Base-by-base conservation (phyloP, 2,797 vertebrate genomes). In the Fundulus diaphanus region DNA sequence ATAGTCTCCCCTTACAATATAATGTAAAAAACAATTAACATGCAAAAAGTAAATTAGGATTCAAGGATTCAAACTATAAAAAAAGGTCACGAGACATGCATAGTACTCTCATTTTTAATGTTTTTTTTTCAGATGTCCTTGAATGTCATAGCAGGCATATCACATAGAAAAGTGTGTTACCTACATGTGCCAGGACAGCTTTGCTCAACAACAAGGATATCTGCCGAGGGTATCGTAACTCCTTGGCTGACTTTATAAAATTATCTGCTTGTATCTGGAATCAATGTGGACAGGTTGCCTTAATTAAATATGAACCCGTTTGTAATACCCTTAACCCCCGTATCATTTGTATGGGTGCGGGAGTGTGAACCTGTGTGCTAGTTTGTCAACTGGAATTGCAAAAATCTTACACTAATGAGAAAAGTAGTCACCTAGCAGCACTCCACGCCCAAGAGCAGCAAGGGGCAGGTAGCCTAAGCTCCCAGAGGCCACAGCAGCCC, bases 21-120 rank as follows among this genome's bases (percentile, higher is more conserved):
- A 66, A 80, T 68, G 73, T 72, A 78, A 84, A 88, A 68, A 80
- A 5, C 52, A 20, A 54, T 51, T 76, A 87, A 88, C 78, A 86
- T 75, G 52, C 76, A 76, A 5, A 65, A 31, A 0, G 68, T 35
- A 49, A 52, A 74, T 78, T 73, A 81, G 9, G 80, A 77, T 78
- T 78, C 72, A 46, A 81, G 79, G 61, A 76, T 73, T 35, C 66
- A 77, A 22, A 31, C 68, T 65, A 51, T 79, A 85, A 89, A 86
- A 90, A 91, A 80, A 79, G 71, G 33, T 72, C 76, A 76, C 76
- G 70, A 74, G 76, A 90, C 81, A 85, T 79, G 92, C 90, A 91
- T 82, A 87, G 81, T 35, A 42, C 52, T 79, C 77, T 93, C 93
- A 95, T 91, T n/a, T n/a, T n/a, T n/a, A n/a, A n/a, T 82, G 90